These are phyloP conservation scores for Ameiurus melas DNA, from an alignment of 2,113 vertebrate species.

Conservation along the genomic window DNA sequence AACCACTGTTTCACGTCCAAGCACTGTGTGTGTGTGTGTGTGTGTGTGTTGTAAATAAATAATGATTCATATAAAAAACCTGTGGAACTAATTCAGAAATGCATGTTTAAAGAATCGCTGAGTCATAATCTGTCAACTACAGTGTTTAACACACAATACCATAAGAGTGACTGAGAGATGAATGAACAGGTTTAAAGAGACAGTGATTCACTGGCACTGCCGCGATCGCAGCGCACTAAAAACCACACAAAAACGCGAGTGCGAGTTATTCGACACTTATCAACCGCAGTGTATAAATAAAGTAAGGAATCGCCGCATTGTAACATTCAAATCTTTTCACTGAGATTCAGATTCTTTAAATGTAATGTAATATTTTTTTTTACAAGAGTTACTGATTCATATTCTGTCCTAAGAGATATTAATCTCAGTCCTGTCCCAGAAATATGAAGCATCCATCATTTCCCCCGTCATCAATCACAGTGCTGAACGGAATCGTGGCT, in stretches of 20 bases:
- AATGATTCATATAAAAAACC: not conserved
- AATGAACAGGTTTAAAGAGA: not conserved
- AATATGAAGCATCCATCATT: not conserved
- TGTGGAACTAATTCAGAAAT: not conserved
- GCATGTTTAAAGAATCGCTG: not conserved
- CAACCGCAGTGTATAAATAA: not conserved
- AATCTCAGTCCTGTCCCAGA: not conserved
- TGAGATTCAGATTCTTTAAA: not conserved
- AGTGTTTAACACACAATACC: not conserved
- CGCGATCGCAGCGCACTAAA: no score
- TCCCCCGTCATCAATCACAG: not conserved
- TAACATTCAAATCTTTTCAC: not conserved
- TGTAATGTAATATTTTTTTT: not conserved
- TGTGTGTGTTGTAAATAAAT: not conserved
- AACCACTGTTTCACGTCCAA: not conserved
- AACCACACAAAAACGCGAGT: no score
- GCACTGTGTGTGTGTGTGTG: not conserved
- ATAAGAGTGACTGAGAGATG: not conserved
- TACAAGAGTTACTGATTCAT: not conserved
- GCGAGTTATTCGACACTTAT: not conserved
- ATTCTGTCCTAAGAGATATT: not conserved
- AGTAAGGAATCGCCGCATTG: not conserved
- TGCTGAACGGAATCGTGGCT: not conserved
- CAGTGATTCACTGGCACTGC: not conserved
- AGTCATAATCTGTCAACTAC: not conserved